Conservation (phyloP, 2,888 invertebrate species). For the Sminthurinus aureus region DNA sequence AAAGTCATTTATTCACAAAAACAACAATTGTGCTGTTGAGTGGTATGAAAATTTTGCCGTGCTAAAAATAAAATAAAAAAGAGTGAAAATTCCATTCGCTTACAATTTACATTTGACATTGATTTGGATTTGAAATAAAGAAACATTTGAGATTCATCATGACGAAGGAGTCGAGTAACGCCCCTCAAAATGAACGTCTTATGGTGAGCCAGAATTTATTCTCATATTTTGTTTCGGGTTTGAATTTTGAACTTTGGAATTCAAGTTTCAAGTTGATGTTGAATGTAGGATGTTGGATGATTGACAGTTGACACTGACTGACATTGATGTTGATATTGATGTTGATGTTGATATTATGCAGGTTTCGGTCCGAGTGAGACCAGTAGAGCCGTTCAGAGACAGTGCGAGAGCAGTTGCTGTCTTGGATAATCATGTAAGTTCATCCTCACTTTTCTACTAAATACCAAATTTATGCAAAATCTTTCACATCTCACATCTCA, state of each 20-base stretch:
- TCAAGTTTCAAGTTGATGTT: neutral
- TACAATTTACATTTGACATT: too few relatives aligned
- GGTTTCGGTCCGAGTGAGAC: conserved; percentile 92
- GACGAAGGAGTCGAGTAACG: conserved; percentile 45
- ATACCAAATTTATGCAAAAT: neutral
- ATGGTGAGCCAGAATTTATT: conserved; percentile 46
- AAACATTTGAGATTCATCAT: neutral
- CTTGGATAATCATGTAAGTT: conserved; percentile 40
- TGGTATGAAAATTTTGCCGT: too few relatives aligned
- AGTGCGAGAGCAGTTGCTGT: conserved; percentile 60
- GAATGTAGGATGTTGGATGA: neutral
- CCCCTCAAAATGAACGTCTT: conserved; percentile 52
- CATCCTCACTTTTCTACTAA: neutral
- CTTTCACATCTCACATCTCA: too few relatives aligned
- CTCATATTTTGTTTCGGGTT: neutral
- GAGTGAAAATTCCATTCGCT: too few relatives aligned
- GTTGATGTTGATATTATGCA: conserved; percentile 61
- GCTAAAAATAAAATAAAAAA: too few relatives aligned
- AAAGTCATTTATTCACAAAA: too few relatives aligned
- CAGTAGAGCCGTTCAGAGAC: conserved; percentile 66
- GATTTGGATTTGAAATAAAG: too few relatives aligned
- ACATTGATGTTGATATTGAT: neutral
- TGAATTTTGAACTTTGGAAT: neutral
- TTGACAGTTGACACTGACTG: neutral
- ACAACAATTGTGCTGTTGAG: too few relatives aligned